Evolutionary conservation across 2,797 vertebrate species (phyloP), one percentile per base, ranked within the genome.

Genomic region (Erethizon dorsatum): DNA sequence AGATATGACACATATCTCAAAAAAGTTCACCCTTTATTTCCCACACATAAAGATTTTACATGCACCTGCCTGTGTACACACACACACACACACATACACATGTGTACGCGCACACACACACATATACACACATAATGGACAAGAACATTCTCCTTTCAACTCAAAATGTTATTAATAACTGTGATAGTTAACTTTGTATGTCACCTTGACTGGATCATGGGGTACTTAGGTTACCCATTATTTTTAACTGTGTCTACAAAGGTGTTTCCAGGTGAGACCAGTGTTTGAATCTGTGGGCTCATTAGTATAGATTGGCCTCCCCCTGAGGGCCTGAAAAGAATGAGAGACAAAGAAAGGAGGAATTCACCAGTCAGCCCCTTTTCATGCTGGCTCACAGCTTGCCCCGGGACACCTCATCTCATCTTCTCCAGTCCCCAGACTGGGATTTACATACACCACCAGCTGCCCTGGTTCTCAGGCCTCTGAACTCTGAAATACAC

Each of bases 131-230:
- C 69, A 37, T 13, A 56, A 33, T 13, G 9, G 41, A 56, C 15
- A 59, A 92, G 33, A 83, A 83, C 12, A 61, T 41, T 52, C 56
- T 90, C 33, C 83, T 93, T 83, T 89, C 63, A 83, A 47, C 9
- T 33, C 37, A 89, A 82, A 54, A 54, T 56, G 47, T 80, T 24
- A 77, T 78, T 56, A 80, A 59, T 77, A 87, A 31, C 28, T 33
- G 26, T n/a, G 57, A 67, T 45, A 22, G n/a, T 17, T 87, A 82
- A 73, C 22, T 41, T 75, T 50, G 47, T 24, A 79, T 54, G 20
- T 33, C 31, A 61, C 73, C 24, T 41, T 96, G 56, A 84, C 61
- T 92, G 13, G 13, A n/a, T 57, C 22, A 75, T 6, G 14, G 41
- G 47, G 26, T 80, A 18, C 5, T 65, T 45, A 28, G n/a, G 33